Evolutionary conservation across 2,888 invertebrate genomes (phyloP).

Genomic region (Rotaria macrura): DNA sequence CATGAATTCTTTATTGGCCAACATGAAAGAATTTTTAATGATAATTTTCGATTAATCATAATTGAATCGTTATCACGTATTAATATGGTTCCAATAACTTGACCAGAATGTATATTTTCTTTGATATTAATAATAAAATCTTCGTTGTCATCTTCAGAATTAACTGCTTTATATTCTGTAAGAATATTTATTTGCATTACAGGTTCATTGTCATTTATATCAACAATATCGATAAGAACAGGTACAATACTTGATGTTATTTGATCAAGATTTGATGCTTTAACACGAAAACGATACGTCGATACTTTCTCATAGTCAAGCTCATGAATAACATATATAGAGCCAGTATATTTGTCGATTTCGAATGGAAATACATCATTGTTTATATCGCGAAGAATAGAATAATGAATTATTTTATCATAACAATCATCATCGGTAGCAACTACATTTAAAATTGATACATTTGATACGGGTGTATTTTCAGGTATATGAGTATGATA

Average conservation of each 20-base stretch:
- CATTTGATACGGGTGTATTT: background rate
- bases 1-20: background rate
- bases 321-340: background rate
- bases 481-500: background rate
- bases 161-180: background rate
- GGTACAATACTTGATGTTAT: constrained; percentile 6
- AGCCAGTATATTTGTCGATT: constrained; percentile 28
- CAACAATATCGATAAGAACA: background rate
- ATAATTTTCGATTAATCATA: background rate
- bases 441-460: background rate
- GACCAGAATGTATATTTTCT: background rate
- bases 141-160: background rate
- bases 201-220: background rate
- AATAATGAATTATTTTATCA: background rate
- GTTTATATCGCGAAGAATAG: background rate
- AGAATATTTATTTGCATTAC: background rate
- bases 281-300: constrained; percentile 29
- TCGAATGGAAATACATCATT: constrained; percentile 17
- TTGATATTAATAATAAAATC: background rate
- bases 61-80: background rate
- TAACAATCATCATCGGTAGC: constrained; percentile 4
- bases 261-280: constrained; percentile 24
- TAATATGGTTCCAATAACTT: background rate
- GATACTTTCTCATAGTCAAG: constrained; percentile 24
- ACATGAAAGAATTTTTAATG: background rate